Evolutionary conservation across 2,113 vertebrate genomes (phyloP).

Genomic region (Nanorana parkeri): DNA sequence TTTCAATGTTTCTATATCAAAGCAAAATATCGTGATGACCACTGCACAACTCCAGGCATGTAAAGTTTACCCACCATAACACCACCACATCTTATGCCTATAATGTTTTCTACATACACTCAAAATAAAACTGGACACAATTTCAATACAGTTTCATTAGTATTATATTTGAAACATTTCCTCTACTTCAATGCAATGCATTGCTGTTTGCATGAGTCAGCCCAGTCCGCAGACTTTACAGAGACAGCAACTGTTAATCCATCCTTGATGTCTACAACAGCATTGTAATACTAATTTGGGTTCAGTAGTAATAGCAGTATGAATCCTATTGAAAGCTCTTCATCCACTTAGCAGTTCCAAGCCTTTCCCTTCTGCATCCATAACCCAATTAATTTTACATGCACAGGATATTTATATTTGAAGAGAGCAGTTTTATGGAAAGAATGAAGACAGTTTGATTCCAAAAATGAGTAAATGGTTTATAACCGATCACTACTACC

Average conservation of each 20-base stretch:
- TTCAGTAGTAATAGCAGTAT: constrained; percentile 9
- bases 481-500: not conserved
- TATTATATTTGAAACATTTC: no score
- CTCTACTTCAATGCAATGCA: no score
- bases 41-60: no score
- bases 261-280: constrained; percentile 13
- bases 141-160: no score
- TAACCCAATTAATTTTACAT: constrained; percentile 46
- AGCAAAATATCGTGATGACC: no score
- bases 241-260: constrained; percentile 2
- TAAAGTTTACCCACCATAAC: no score
- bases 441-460: not conserved
- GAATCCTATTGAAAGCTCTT: constrained; percentile 34
- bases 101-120: no score
- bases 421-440: constrained; percentile 18
- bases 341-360: constrained; percentile 21
- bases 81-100: no score
- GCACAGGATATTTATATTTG: not conserved
- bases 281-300: constrained; percentile 39
- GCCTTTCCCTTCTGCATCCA: constrained; percentile 15
- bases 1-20: no score
- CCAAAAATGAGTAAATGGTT: constrained; percentile 10
- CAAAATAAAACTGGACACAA: no score
- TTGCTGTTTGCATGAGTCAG: no score
- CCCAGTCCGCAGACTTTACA: not conserved